Percentiles rank a stretch among this genome's conserved stretches.
Conservation (phyloP, 2,888 invertebrate species). For the Vanessa cardui region DNA sequence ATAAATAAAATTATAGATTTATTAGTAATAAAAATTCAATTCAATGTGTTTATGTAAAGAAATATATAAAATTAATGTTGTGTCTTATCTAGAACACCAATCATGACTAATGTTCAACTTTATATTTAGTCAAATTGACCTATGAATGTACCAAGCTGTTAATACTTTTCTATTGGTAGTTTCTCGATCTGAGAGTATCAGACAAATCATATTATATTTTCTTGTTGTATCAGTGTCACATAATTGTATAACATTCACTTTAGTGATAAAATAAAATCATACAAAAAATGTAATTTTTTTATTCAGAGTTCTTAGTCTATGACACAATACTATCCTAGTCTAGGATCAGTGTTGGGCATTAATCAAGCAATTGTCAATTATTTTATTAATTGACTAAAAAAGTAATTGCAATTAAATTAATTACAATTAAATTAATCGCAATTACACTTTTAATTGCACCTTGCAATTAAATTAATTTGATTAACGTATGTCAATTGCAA, state of each 20-base stretch:
- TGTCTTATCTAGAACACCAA: slow-evolving; percentile 15
- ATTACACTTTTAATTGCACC: no score
- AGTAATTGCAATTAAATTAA: no score
- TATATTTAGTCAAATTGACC: slow-evolving; percentile 9
- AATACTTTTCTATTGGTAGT: slow-evolving; percentile 33
- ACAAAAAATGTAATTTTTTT: neutral
- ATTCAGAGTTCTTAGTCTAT: neutral
- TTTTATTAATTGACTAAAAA: no score
- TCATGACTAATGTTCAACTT: slow-evolving; percentile 3
- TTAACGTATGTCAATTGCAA: no score
- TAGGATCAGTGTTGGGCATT: no score
- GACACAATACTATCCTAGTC: no score
- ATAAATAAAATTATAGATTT: slow-evolving; percentile 1
- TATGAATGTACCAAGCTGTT: slow-evolving; percentile 6
- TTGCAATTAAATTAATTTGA: no score
- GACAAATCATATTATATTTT: slow-evolving; percentile 19
- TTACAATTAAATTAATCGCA: no score
- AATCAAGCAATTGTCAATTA: no score
- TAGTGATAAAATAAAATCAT: slow-evolving; percentile 25
- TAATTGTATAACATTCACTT: slow-evolving; percentile 17
- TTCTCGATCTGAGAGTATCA: slow-evolving; percentile 10
- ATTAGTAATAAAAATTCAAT: neutral
- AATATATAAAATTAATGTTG: neutral
- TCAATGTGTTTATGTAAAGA: neutral
- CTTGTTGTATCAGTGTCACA: slow-evolving; percentile 33